Evolutionary conservation across 2,888 invertebrate genomes (phyloP).

Genomic region (Drosophila cracens): DNA sequence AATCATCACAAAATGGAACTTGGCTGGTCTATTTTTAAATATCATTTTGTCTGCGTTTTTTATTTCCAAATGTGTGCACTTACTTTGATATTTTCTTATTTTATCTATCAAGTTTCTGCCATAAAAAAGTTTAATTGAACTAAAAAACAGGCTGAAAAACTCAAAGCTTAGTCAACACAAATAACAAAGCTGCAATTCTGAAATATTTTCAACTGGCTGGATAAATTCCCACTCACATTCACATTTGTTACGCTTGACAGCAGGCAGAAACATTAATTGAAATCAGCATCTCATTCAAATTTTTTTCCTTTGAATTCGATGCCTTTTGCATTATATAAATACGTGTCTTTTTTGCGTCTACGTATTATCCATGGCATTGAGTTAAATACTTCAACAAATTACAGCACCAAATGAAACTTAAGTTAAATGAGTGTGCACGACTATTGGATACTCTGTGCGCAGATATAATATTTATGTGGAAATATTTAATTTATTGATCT

Average conservation of each 20-base stretch:
- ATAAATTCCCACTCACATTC: not conserved
- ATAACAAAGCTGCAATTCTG: not conserved
- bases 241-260: not conserved
- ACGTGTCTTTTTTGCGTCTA: not conserved
- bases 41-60: not conserved
- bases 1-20: not conserved
- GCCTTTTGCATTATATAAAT: conserved; percentile 18
- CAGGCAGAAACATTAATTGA: conserved; percentile 16
- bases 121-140: not conserved
- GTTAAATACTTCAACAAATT: conserved; percentile 44
- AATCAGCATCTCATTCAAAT: conserved; percentile 5
- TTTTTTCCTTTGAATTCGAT: conserved; percentile 16
- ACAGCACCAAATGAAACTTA: conserved; percentile 20
- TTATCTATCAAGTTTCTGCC: not conserved
- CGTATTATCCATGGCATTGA: conserved; percentile 28
- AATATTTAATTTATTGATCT: not conserved
- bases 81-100: not conserved
- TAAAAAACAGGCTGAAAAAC: conserved; percentile 1
- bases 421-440: not conserved
- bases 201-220: conserved; percentile 1
- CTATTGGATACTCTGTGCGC: not conserved
- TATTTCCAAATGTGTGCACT: not conserved
- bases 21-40: not conserved
- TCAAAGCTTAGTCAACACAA: not conserved
- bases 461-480: not conserved